Evolutionary conservation across 2,113 vertebrate genomes (phyloP).

Genomic region (Colaptes auratus): DNA sequence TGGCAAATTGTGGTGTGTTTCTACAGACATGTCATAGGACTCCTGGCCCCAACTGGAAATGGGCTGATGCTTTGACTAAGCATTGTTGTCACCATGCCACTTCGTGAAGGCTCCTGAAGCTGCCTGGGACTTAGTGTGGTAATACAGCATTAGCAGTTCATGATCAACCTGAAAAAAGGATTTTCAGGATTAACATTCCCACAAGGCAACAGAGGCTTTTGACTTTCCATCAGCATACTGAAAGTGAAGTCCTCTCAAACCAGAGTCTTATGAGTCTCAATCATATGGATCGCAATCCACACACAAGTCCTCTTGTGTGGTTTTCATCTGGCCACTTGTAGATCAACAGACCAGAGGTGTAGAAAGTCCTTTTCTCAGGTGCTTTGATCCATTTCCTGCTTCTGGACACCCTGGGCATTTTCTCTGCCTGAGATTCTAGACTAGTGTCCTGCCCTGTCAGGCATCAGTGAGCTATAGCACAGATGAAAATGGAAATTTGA

Average conservation of each 20-base stretch:
- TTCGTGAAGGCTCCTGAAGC: not conserved
- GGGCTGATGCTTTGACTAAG: not conserved
- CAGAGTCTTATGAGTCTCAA: not conserved
- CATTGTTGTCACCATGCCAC: not conserved
- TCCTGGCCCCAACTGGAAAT: not conserved
- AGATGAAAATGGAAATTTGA: not conserved
- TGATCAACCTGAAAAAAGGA: not conserved
- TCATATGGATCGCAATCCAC: not conserved
- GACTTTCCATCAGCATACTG: not conserved
- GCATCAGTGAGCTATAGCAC: accelerated
- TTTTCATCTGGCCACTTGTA: not conserved
- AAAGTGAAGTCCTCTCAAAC: not conserved
- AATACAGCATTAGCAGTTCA: not conserved
- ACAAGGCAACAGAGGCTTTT: not conserved
- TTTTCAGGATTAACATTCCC: not conserved
- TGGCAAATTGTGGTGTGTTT: not conserved
- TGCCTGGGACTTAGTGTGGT: not conserved
- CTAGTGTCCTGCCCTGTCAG: not conserved
- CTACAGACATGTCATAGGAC: not conserved
- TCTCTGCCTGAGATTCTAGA: not conserved
- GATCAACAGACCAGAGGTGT: not conserved
- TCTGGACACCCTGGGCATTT: not conserved
- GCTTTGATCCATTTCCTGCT: not conserved
- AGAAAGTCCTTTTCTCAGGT: not conserved
- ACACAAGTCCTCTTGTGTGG: not conserved